Percentiles rank a stretch among this genome's conserved stretches.
phyloP scores from a whole-genome alignment of 53 echinoderm and acorn worm species.

The Patiria pectinifera region DNA sequence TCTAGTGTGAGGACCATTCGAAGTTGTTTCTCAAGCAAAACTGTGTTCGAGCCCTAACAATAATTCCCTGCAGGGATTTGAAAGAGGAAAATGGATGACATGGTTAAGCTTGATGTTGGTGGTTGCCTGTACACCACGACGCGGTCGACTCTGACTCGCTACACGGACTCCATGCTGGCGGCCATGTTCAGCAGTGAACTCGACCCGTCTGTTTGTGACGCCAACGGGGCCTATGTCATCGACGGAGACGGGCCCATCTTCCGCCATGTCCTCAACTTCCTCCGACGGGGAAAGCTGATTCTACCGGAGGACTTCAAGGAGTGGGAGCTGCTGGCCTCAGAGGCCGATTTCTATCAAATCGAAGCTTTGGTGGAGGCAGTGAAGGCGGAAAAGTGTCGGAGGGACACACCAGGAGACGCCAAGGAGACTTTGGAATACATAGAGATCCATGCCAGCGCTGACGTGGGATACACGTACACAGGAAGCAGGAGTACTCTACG shows the following conservation, averaged over 20 bases:
- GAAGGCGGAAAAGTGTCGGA: not conserved
- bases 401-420: no score
- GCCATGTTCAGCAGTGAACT: slow-evolving; percentile 83
- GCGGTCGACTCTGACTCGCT: slow-evolving; percentile 78
- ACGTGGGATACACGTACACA: no score
- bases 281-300: not conserved
- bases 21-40: no score
- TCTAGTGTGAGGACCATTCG: not conserved
- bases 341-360: slow-evolving; percentile 65
- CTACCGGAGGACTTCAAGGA: slow-evolving; percentile 58
- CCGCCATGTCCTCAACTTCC: slow-evolving; percentile 14
- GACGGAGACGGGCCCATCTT: no score
- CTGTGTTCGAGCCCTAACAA: no score
- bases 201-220: not conserved
- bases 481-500: no score
- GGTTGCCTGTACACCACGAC: slow-evolving; percentile 88
- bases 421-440: no score
- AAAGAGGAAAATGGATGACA: slow-evolving; percentile 73
- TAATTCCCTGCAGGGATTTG: no score
- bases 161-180: slow-evolving; percentile 95
- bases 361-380: slow-evolving; percentile 22
- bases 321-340: slow-evolving; percentile 44
- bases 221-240: slow-evolving; percentile 14
- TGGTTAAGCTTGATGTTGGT: slow-evolving; percentile 88
- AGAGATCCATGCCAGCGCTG: no score